Conservation (phyloP, 2,797 vertebrate genomes). For the Gadopsis marmoratus region DNA sequence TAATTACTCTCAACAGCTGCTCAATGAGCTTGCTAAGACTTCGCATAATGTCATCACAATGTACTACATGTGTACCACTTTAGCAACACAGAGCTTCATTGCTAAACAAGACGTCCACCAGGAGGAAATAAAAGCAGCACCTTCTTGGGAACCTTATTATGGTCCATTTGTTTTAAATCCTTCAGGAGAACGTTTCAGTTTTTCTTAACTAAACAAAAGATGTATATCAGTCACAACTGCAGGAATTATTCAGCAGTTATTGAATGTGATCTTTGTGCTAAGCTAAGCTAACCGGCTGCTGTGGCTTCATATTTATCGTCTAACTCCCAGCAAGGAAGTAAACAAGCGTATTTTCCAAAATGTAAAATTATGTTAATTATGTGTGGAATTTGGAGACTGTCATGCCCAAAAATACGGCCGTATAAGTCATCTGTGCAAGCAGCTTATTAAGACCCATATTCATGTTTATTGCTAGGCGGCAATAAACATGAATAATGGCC, state of each 20-base stretch:
- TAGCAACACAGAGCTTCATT: constrained; percentile 62
- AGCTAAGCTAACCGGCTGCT: neutral
- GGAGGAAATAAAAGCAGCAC: constrained; percentile 49
- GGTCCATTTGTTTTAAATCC: constrained; percentile 1
- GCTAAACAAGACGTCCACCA: constrained; percentile 57
- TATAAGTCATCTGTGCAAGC: too few relatives aligned
- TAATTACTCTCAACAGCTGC: constrained; percentile 84
- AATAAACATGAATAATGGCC: too few relatives aligned
- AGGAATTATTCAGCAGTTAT: constrained; percentile 29
- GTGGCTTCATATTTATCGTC: neutral
- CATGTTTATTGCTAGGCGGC: too few relatives aligned
- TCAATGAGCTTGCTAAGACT: constrained; percentile 75
- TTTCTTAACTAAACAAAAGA: constrained; percentile 29
- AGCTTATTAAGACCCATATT: too few relatives aligned
- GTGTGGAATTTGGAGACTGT: too few relatives aligned
- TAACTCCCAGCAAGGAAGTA: neutral
- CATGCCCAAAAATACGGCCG: too few relatives aligned
- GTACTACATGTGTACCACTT: constrained; percentile 80
- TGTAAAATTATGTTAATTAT: neutral
- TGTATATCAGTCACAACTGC: constrained; percentile 19
- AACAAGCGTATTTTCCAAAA: neutral
- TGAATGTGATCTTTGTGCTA: neutral
- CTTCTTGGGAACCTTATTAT: constrained; percentile 26
- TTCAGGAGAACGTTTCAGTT: neutral
- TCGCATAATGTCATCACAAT: constrained; percentile 71